These are phyloP conservation scores for Hippasteria phrygiana DNA, from an alignment of 53 echinoderm and acorn worm genomes.

Conservation along the genomic window DNA sequence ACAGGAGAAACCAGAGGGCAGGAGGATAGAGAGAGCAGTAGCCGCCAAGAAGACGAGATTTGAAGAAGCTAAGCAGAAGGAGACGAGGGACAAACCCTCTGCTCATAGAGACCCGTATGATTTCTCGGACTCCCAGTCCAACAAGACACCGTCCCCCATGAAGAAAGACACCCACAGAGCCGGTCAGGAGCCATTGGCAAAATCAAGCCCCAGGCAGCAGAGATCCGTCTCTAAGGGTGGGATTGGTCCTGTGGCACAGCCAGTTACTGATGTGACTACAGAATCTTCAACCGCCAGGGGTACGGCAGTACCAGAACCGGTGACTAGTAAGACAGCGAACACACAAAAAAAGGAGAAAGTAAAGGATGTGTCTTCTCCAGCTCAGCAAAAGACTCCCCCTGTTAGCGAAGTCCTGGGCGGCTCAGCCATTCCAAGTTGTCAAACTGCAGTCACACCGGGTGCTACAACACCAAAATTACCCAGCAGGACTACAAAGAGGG, in stretches of 20 bases:
- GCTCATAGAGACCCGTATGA: constrained; percentile 83
- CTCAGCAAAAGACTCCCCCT: constrained; percentile 20
- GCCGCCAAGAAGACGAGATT: constrained; percentile 27
- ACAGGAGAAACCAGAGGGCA: not conserved
- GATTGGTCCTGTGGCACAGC: not conserved
- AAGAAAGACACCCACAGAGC: constrained; percentile 30
- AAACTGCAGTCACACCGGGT: too few relatives aligned
- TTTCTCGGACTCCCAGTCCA: constrained; percentile 92
- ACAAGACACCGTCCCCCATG: constrained; percentile 80
- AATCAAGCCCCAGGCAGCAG: not conserved
- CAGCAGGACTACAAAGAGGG: not conserved
- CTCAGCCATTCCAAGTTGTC: not conserved
- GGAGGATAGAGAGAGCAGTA: constrained; percentile 3
- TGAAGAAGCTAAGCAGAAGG: not conserved
- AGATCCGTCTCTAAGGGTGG: not conserved
- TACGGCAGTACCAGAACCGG: not conserved
- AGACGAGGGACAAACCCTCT: not conserved
- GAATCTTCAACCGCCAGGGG: not conserved
- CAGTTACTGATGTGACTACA: not conserved
- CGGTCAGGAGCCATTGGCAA: not conserved
- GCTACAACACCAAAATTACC: not conserved
- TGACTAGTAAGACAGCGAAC: not conserved
- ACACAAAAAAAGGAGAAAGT: not conserved
- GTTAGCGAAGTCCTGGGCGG: not conserved
- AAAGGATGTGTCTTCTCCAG: not conserved